Base-by-base conservation (phyloP, 1,140 invertebrate species). In the Lepidurus arcticus region DNA sequence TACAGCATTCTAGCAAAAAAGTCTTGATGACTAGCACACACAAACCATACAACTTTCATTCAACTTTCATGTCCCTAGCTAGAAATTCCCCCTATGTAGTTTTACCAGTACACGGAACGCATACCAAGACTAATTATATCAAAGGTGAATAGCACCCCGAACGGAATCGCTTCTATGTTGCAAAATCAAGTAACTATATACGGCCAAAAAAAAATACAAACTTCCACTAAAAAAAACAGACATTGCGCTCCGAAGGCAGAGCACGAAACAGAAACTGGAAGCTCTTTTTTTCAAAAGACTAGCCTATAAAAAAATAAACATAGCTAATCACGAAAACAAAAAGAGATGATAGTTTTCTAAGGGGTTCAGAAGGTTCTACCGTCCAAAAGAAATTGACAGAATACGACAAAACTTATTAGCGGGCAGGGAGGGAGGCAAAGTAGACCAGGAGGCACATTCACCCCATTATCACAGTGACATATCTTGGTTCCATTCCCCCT, bases 381-480 rank as follows among this genome's bases (percentile, higher is more conserved):
- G 34, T 34, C 45, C 21, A 16, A 16, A 21, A 21, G 53, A 65
- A 65, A 16, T 16, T 21, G 53, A 65, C 53, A 65, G 53, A 65
- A 65, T n/a, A 16, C 16, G 13, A 47, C 45, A 10, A 65, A 65
- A 65, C 16, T 7, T 7, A 65, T 34, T 65, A 21, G n/a, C 53
- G 53, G 21, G 53, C 53, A 65, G 53, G 53, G 21, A 65, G 53
- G 53, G 53, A 65, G 53, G 53, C 53, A 65, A 65, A 65, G n/a
- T 65, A 65, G 53, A 65, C 53, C 53, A 65, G 53, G 53, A 65
- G 53, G 53, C 53, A 65, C 53, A 65, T 65, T 65, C 53, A 65
- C 53, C 53, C 53, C 53, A 65, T 65, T 65, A 65, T 65, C 53
- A 65, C 53, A 65, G 53, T 65, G 53, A 65, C 53, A 65, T 65